Evolutionary conservation across 2,888 invertebrate species (phyloP).

Genomic region (Trichogramma dendrolimi): DNA sequence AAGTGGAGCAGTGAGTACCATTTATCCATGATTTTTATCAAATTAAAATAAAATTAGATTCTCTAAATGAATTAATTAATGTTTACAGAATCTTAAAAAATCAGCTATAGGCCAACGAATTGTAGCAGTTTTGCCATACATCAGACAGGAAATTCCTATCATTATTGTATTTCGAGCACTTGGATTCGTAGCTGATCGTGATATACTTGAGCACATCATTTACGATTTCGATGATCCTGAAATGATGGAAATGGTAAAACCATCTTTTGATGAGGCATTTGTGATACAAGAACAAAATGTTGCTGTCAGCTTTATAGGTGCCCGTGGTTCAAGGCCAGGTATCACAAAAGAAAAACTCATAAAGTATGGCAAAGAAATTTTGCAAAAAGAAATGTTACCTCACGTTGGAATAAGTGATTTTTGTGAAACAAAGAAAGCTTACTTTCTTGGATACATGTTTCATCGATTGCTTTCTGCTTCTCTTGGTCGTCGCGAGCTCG

Average conservation of each 20-base stretch:
- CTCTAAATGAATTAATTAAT: slow-evolving; percentile 1
- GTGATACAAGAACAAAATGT: slow-evolving; percentile 99
- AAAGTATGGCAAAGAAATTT: slow-evolving; percentile 97
- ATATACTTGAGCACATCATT: slow-evolving; percentile 98
- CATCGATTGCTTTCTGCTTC: slow-evolving; percentile 92
- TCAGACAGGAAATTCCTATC: slow-evolving; percentile 98
- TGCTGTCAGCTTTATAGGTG: slow-evolving; percentile 96
- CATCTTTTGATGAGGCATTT: slow-evolving; percentile 97
- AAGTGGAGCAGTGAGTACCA: slow-evolving; percentile 72
- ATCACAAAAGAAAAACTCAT: slow-evolving; percentile 98
- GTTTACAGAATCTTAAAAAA: slow-evolving; percentile 80
- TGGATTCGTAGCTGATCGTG: slow-evolving; percentile 98
- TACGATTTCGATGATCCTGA: slow-evolving; percentile 99
- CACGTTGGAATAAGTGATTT: slow-evolving; percentile 99
- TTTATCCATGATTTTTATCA: not conserved
- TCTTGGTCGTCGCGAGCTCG: slow-evolving; percentile 90
- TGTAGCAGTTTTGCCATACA: slow-evolving; percentile 95
- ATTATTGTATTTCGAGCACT: slow-evolving; percentile 99
- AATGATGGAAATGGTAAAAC: slow-evolving; percentile 99
- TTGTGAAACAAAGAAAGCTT: slow-evolving; percentile 99
- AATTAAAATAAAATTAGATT: slow-evolving; percentile 4
- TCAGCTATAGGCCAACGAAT: slow-evolving; percentile 98
- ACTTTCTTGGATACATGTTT: slow-evolving; percentile 98
- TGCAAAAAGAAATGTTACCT: slow-evolving; percentile 99
- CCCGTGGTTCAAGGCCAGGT: slow-evolving; percentile 94